Percentiles rank a stretch among this genome's conserved stretches.
phyloP scores from a whole-genome alignment of 2,797 vertebrate genomes.

The Rhynchonycteris naso region DNA sequence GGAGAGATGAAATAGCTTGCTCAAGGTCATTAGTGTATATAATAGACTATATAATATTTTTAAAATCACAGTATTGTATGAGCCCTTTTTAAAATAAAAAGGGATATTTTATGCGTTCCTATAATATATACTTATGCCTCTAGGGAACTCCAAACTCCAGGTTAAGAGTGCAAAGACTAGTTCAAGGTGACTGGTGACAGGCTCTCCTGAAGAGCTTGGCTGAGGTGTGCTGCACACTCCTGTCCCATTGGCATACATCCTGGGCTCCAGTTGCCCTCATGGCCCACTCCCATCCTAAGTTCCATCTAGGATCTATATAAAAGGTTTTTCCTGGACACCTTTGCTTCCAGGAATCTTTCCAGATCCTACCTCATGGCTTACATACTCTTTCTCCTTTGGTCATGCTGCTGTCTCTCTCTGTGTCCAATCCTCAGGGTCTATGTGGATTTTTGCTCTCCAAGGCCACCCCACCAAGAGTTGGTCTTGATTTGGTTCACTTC shows the following conservation, averaged over 20 bases:
- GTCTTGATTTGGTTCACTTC: neutral
- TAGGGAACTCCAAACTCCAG: neutral
- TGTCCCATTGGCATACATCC: neutral
- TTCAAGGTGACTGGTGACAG: neutral
- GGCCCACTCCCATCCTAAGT: neutral
- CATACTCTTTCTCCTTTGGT: neutral
- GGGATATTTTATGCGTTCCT: neutral
- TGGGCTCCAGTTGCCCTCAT: neutral
- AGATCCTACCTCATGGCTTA: neutral
- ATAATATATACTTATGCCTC: neutral
- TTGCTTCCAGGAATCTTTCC: neutral
- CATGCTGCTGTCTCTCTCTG: neutral
- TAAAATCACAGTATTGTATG: neutral
- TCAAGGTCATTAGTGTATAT: neutral
- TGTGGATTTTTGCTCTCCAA: neutral
- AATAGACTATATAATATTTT: constrained; percentile 1
- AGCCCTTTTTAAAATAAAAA: constrained; percentile 21
- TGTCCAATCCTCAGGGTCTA: neutral
- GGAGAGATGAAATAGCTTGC: constrained; percentile 1
- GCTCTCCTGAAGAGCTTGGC: neutral
- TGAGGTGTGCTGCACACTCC: rapidly evolving
- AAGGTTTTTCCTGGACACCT: neutral
- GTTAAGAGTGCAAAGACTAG: neutral
- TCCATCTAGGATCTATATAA: neutral
- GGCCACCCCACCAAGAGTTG: neutral